Base-by-base conservation (phyloP, 2,888 invertebrate genomes). In the Watsonalla binaria region DNA sequence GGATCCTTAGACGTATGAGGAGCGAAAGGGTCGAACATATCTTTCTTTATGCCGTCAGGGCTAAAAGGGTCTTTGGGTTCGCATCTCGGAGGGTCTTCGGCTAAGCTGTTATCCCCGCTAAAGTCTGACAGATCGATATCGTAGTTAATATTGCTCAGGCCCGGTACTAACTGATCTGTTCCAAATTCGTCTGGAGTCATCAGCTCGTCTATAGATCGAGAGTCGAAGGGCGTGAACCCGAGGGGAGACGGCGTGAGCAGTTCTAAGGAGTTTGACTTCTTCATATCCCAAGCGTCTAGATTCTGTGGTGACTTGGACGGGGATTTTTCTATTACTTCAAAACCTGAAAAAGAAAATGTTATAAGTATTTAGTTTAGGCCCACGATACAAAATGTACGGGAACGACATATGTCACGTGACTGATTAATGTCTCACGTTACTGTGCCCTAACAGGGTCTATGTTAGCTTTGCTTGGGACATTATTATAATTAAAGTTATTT, bases 51-150 rank as follows among this genome's bases (percentile, higher is more conserved):
- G 0, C 82, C 90, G 2, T 92, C 87, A 2, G 92, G 92, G 65
- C 92, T 92, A 62, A 93, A 93, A 0, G 92, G 92, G 68, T 93
- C 92, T 73, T 92, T 92, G 0, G 76, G 61, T 56, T 80, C 80
- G 11, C 51, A 63, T 56, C 75, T 91, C 9, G 85, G 82, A 0
- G 72, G 67, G 37, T 89, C 90, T 6, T 95, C 95, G 0, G 93
- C 93, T 33, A 92, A 85, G 62, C 94, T 95, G 69, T 94, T 95
- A 7, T 95, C 95, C 0, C 92, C 94, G 66, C 95, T 95, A 46
- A 94, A 84, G 78, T 95, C 95, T 5, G 95, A 95, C 55, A 95
- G 84, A 76, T 95, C 95, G 54, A 95, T 94, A 64, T 95, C 95
- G 62, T 95, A 95, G 75, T 95, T 95, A 11, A 95, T 93, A 68